Evolutionary conservation across 2,888 invertebrate species (phyloP).

Genomic region (Aleiodes testaceus): DNA sequence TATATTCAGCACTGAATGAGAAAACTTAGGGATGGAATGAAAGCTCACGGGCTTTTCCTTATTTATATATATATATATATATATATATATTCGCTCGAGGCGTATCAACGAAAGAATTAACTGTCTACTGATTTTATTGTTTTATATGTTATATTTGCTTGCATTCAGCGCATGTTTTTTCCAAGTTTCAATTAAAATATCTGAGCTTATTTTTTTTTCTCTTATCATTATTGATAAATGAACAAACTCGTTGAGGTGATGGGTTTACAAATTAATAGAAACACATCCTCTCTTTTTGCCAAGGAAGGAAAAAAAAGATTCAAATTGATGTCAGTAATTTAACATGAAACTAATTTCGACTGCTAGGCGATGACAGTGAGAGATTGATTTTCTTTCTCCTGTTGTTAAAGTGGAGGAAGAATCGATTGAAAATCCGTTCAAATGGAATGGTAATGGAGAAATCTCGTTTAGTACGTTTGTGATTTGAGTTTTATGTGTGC

Average conservation of each 20-base stretch:
- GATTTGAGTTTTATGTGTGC: slow-evolving; percentile 71
- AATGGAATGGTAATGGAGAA: slow-evolving; percentile 6
- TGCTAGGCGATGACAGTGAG: slow-evolving; percentile 16
- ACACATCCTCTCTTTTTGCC: no score
- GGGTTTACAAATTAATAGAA: slow-evolving; percentile 37
- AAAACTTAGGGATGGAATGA: no score
- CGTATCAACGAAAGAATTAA: background rate
- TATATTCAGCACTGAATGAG: no score
- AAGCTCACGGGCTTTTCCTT: no score
- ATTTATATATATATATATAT: no score
- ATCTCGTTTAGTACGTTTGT: slow-evolving; percentile 50
- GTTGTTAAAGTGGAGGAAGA: background rate
- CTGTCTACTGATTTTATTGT: background rate
- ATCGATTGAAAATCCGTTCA: background rate
- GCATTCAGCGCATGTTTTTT: slow-evolving; percentile 14
- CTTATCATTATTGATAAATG: background rate
- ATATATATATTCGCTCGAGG: no score
- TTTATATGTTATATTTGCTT: slow-evolving; percentile 8
- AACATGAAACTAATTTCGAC: slow-evolving; percentile 1
- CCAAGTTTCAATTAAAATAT: background rate
- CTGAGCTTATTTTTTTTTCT: slow-evolving; percentile 5
- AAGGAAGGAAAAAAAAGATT: no score
- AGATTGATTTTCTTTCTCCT: background rate
- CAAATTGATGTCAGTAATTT: background rate
- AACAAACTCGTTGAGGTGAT: slow-evolving; percentile 53